phyloP scores from a whole-genome alignment of 2,113 vertebrate species.

The Petrocephalus microphthalmus region DNA sequence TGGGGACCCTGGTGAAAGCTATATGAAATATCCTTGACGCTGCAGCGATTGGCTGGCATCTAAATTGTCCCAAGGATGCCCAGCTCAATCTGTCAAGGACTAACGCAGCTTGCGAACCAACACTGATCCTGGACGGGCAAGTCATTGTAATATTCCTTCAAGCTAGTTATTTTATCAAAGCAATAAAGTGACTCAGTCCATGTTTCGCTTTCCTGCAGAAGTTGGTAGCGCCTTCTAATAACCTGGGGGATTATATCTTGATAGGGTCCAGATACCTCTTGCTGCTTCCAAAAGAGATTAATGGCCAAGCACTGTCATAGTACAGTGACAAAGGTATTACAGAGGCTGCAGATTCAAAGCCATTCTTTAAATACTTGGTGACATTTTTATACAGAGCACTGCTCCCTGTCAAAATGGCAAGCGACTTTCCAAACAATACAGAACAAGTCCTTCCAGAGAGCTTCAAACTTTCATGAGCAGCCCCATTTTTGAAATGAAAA shows the following conservation, averaged over 20 bases:
- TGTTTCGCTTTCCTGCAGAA: not conserved
- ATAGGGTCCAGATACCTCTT: not conserved
- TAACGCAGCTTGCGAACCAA: not conserved
- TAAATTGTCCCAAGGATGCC: not conserved
- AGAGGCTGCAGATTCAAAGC: not conserved
- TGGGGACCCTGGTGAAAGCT: not conserved
- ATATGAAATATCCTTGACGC: conserved; percentile 26
- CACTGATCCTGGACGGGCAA: not conserved
- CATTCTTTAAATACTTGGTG: not conserved
- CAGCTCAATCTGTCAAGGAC: conserved; percentile 10
- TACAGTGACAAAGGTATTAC: not conserved
- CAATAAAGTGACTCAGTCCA: not conserved
- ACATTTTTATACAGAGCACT: not conserved
- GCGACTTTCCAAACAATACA: not conserved
- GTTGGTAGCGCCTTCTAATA: no score
- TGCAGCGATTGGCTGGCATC: conserved; percentile 2
- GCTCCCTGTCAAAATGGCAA: not conserved
- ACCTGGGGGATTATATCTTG: not conserved
- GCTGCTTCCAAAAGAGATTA: not conserved
- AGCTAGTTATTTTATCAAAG: not conserved
- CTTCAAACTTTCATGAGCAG: not conserved
- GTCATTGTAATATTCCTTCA: not conserved
- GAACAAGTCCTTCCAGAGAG: not conserved
- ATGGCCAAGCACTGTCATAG: not conserved
- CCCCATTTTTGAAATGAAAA: not conserved